Evolutionary conservation across 2,113 vertebrate genomes (phyloP), one percentile per base, ranked within the genome.

Genomic region (Puffinus mauretanicus): DNA sequence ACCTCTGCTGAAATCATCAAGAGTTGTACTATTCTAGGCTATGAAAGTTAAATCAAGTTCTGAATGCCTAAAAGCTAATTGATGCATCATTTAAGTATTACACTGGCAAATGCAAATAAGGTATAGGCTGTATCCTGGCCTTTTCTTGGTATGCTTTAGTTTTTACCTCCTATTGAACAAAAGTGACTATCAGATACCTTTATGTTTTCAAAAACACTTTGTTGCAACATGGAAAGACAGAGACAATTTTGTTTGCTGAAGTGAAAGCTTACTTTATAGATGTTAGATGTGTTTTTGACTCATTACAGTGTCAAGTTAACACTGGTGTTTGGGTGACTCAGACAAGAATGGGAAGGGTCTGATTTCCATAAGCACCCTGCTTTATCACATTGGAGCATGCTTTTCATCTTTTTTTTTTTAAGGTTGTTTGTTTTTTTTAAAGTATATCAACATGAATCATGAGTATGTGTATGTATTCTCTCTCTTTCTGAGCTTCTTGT

Each of bases 301-400:
- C 44, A 70, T 82, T 94, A 69, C 54, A 91, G 16, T 92, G 86
- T 96, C 82, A 96, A 90, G 75, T 62, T 97, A 61, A 88, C 90
- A 79, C 55, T 94, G 64, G 64, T 95, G 42, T 87, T 86, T 92
- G 51, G 18, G 86, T 93, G 82, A 94, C 80, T 95, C 85, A 94
- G 75, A 88, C 27, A 91, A 94, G 62, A 96, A 93, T 77, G 46
- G 54, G 57, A 95, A 93, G 76, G 80, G 75, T 47, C 90, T 42
- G 14, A 66, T 95, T 96, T 94, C 83, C 57, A 67, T 86, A 95
- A 97, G 88, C 72, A 85, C 8, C 42, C n/a, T 27, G 5, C 82
- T 96, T 87, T 94, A 81, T 88, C 96, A n/a, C 80, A 87, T 87
- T 88, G 51, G 75, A 92, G 54, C 91, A 95, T 93, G 82, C n/a